Evolutionary conservation across 2,888 invertebrate genomes (phyloP), one percentile per base, ranked within the genome.

Genomic region (Lepeophtheirus nordmannii): DNA sequence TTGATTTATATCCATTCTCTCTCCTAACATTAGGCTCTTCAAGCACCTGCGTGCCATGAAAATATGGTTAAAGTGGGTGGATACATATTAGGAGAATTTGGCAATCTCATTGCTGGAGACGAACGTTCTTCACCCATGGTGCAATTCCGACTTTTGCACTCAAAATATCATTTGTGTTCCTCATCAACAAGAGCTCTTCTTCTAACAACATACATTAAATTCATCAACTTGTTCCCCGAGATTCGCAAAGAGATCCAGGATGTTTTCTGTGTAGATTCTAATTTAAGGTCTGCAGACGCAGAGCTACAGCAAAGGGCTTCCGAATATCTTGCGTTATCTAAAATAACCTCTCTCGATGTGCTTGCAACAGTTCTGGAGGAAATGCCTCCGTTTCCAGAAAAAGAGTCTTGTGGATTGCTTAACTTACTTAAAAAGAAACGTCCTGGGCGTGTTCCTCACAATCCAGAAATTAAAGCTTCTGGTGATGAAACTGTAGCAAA

Each of bases 31-130:
- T 72, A 84, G 83, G 94, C 94, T 67, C 79, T 97, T 65, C 96
- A 98, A 80, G 96, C 96, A 40, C 96, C 97, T 22, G 97, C 98
- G 37, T 99, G 98, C 74, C 98, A 98, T 76, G 98, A 99, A 78
- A 99, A 99, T 76, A 98, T 99, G 98, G 97, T 98, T 1, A 99
- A 98, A 83, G 98, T 98, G 67, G 97, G 97, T 68, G 98, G 97
- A 65, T 98, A 98, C 74, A 97, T 99, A 72, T 82, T 98, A 68
- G 98, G 98, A 69, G 97, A 98, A 78, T 98, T 98, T 79, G 98
- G 98, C 65, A 99, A 99, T 79, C 82, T 99, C 68, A 98, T 98
- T 75, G 98, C 98, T 71, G 98, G 98, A 17, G 98, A 98, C 77
- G 89, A 91, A 68, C 82, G 97, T 68, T 98, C 97, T 60, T 93